Base-by-base conservation (phyloP, 2,113 vertebrate species). In the Platysteira castanea region DNA sequence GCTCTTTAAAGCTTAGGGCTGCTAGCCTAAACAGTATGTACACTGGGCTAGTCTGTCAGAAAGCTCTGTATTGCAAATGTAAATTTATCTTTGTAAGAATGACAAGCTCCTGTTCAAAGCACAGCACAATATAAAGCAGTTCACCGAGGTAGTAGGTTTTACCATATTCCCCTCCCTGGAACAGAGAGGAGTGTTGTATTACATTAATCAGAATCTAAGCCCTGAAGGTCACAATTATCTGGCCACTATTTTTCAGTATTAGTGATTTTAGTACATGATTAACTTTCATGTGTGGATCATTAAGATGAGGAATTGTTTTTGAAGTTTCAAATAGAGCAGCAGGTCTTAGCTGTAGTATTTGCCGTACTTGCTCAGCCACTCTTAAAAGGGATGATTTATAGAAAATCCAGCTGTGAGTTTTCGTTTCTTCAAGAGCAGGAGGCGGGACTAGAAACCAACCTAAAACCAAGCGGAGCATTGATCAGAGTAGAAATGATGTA, bases 371-470 rank as follows among this genome's bases (percentile, higher is more conserved):
- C 96, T 85, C 85, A 97, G 96, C 95, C 95, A 89, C 94, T 97
- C 95, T 95, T 97, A 90, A 95, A 95, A 95, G 94, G 91, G 90
- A 97, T 97, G 97, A 97, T 98, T 98, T 95, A 95, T 96, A 98
- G 97, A 97, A 98, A 98, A 98, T 96, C 97, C 97, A 98, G 98
- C 98, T 98, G 98, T 98, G 97, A 98, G 98, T 97, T 97, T 97
- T 98, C 96, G 0, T 97, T 98, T 91, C 97, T 98, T 97, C 97
- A 96, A 88, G 97, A 97, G 97, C 96, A 84, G 96, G 96, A 97
- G 97, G 94, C 89, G 97, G 98, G 97, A 97, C 97, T 96, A 97
- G 84, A 95, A 97, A 74, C 96, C 96, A 97, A 95, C 97, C 97
- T 97, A 97, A 97, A 97, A 97, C 93, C 97, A 97, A 95, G 98